Evolutionary conservation across 2,113 vertebrate species (phyloP).

Genomic region (Marcusenius ussheri): DNA sequence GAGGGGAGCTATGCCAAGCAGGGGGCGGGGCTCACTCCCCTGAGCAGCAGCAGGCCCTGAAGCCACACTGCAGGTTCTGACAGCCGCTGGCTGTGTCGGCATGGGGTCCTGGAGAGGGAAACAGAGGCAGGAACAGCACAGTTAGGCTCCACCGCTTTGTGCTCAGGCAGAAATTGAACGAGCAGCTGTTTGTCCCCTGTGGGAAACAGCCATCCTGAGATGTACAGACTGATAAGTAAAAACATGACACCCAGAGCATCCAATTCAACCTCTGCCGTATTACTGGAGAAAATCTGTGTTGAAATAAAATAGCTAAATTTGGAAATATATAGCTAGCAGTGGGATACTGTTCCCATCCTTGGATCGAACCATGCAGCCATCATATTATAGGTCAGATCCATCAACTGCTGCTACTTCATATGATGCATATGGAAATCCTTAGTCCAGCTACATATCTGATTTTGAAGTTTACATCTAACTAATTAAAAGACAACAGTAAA

Average conservation of each 20-base stretch:
- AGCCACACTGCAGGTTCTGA: conserved; percentile 99
- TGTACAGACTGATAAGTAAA: not conserved
- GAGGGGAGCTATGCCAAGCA: conserved; percentile 62
- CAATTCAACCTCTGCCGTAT: not conserved
- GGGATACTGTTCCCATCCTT: not conserved
- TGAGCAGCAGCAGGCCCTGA: conserved; percentile 96
- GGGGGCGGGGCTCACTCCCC: conserved; percentile 76
- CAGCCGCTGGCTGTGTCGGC: conserved; percentile 95
- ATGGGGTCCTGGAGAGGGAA: conserved; percentile 83
- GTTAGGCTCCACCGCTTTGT: not conserved
- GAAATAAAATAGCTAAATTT: not conserved
- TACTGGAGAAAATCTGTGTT: not conserved
- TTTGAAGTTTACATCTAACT: not conserved
- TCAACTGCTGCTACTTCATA: not conserved
- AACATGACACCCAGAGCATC: not conserved
- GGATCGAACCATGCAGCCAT: not conserved
- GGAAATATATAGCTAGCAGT: not conserved
- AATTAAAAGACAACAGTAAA: not conserved
- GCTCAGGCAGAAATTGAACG: not conserved
- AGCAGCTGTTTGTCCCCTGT: not conserved
- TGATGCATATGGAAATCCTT: not conserved
- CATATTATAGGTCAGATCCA: not conserved
- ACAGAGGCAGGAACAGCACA: conserved; percentile 30
- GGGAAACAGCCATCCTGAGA: not conserved
- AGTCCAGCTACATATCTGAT: not conserved